Base-by-base conservation (phyloP, 1,140 invertebrate species). In the Amphibalanus amphitrite region DNA sequence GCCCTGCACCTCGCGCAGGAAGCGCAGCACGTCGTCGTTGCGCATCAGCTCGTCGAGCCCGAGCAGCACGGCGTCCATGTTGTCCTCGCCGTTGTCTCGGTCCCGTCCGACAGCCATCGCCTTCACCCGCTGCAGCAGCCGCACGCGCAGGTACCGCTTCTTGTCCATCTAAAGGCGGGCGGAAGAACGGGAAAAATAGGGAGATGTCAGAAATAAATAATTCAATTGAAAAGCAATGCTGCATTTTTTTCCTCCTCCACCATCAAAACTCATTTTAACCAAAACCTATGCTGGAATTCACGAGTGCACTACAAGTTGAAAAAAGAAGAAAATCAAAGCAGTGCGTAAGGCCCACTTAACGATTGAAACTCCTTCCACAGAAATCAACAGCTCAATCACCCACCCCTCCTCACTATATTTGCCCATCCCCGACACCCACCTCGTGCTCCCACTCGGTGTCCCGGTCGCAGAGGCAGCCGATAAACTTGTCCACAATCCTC, bases 41-140 rank as follows among this genome's bases (percentile, higher is more conserved):
- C 26, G 26, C 26, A 67, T 26, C 65, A 67, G n/a, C n/a, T 28
- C 26, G 28, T 26, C 65, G 10, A 67, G 26, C 3, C 65, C 65
- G 1, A 67, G 26, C 65, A 67, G 65, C 65, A 67, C 65, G 65
- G 65, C 17, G 65, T 67, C 65, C 65, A 67, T 26, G 65, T 67
- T 67, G 0, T 67, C 65, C n/a, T 67, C 65, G 4, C n/a, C 28
- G 65, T 28, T 28, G 6, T 26, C n/a, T 26, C 1, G 8, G 26
- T 28, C 65, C n/a, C 65, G 65, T 4, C 26, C 65, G 26, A 13
- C 65, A 3, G 65, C 20, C n/a, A 67, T 67, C 10, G 65, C 65
- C 26, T 28, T 26, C 8, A 28, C 65, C 3, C 65, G 65, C n/a
- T 26, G 26, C 28, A 67, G 26, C 6, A 67, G 65, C 6, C 65